Conservation (phyloP, 2,888 invertebrate species). For the Odontothrips loti region DNA sequence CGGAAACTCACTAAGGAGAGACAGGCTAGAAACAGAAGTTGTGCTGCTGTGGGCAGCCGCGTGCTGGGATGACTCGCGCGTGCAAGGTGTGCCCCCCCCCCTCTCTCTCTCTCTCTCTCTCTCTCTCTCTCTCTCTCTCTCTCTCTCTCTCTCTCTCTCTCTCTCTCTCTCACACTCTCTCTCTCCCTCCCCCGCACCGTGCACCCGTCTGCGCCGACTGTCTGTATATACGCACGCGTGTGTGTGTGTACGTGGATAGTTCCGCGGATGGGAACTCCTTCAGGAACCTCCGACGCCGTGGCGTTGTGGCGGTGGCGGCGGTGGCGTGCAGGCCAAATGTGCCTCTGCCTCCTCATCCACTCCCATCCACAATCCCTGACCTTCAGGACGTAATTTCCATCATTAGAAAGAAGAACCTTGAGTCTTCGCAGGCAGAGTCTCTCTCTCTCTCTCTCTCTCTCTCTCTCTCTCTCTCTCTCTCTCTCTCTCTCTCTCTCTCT, state of each 20-base stretch:
- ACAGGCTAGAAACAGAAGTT: background rate
- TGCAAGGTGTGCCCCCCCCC: no score
- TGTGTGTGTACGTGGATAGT: slow-evolving; percentile 37
- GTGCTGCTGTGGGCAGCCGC: slow-evolving; percentile 35
- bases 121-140: slow-evolving; percentile 31
- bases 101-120: slow-evolving; percentile 29
- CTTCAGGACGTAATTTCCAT: slow-evolving; percentile 31
- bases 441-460: slow-evolving; percentile 33
- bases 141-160: slow-evolving; percentile 29
- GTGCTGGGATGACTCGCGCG: slow-evolving; percentile 20
- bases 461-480: slow-evolving; percentile 55
- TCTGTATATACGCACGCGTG: no score
- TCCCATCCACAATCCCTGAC: slow-evolving; percentile 35
- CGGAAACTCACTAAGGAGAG: no score
- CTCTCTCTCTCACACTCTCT: slow-evolving; percentile 33
- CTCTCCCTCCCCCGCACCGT: slow-evolving; percentile 27
- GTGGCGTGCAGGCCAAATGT: slow-evolving; percentile 42
- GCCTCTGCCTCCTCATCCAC: slow-evolving; percentile 34
- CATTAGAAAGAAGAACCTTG: slow-evolving; percentile 28
- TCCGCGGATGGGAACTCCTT: slow-evolving; percentile 46
- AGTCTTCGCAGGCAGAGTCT: slow-evolving; percentile 30
- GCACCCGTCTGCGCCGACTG: no score
- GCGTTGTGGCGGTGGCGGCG: slow-evolving; percentile 46
- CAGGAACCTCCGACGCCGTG: slow-evolving; percentile 49
- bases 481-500: slow-evolving; percentile 44